Percentiles rank a stretch among this genome's conserved stretches.
Evolutionary conservation across 2,113 vertebrate genomes (phyloP).

Genomic region (Coracopsis vasa): DNA sequence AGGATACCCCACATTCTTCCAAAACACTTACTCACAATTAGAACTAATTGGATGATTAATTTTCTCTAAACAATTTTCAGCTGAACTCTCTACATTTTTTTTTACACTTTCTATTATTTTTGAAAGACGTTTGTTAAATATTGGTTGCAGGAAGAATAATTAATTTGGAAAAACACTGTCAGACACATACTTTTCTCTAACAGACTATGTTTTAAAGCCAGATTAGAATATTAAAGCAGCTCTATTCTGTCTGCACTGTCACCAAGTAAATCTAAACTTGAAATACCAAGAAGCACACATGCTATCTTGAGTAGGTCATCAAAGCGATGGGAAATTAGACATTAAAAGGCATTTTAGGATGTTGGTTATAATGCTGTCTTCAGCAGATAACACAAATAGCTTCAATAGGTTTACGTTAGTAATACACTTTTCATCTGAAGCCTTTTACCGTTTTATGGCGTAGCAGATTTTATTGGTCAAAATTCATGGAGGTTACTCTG

Average conservation of each 20-base stretch:
- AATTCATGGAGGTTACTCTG: accelerated
- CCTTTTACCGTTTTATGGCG: neutral
- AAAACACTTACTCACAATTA: neutral
- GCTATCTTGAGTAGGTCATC: neutral
- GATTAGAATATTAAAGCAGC: neutral
- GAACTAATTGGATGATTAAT: neutral
- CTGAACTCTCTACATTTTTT: neutral
- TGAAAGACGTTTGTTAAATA: neutral
- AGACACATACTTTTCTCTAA: neutral
- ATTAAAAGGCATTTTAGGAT: neutral
- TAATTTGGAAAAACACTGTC: neutral
- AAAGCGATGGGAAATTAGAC: neutral
- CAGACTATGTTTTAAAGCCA: neutral
- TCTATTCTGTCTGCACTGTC: neutral
- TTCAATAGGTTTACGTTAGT: neutral
- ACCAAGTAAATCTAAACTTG: neutral
- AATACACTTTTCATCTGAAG: neutral
- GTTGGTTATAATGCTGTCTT: neutral
- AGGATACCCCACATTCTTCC: neutral
- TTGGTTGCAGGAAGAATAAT: neutral
- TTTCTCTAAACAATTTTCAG: neutral
- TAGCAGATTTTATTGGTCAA: neutral
- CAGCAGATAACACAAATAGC: neutral
- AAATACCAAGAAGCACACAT: neutral
- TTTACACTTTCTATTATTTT: neutral